These are phyloP conservation scores for Chionomys nivalis DNA, from an alignment of 2,113 vertebrate genomes.

Conservation along the genomic window DNA sequence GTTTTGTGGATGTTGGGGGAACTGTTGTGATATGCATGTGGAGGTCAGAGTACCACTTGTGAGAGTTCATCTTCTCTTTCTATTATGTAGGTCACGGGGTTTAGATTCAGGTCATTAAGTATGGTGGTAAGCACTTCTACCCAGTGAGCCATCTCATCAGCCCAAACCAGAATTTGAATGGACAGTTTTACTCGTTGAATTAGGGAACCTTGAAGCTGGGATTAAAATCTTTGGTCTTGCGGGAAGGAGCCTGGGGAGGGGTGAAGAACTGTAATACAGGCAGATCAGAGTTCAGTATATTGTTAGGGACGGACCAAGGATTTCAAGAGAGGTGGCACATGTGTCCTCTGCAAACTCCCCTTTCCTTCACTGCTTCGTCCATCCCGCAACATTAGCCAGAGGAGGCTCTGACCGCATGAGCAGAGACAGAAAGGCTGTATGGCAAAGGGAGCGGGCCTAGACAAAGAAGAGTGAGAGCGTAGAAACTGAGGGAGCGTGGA, in stretches of 20 bases:
- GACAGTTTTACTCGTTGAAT: background rate
- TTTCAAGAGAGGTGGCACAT: background rate
- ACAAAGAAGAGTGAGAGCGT: background rate
- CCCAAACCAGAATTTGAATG: background rate
- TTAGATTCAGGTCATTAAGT: background rate
- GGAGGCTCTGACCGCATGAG: background rate
- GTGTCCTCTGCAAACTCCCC: background rate
- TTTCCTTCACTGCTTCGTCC: background rate
- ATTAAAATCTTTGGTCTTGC: conserved; percentile 11
- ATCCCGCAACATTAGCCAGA: background rate
- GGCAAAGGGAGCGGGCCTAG: background rate
- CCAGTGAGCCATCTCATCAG: background rate
- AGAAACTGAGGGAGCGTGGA: background rate
- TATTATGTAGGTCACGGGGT: background rate
- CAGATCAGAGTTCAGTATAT: background rate
- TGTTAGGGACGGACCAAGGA: background rate
- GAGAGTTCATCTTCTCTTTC: background rate
- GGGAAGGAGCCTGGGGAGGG: background rate
- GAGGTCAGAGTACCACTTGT: background rate
- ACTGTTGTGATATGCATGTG: background rate
- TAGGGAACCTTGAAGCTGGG: background rate
- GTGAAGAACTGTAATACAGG: conserved; percentile 5
- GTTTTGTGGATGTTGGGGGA: background rate
- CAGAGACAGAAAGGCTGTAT: background rate
- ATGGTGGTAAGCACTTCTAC: background rate